Evolutionary conservation across 1,140 invertebrate genomes (phyloP), one percentile per base, ranked within the genome.

Genomic region (Lepeophtheirus salmonis): DNA sequence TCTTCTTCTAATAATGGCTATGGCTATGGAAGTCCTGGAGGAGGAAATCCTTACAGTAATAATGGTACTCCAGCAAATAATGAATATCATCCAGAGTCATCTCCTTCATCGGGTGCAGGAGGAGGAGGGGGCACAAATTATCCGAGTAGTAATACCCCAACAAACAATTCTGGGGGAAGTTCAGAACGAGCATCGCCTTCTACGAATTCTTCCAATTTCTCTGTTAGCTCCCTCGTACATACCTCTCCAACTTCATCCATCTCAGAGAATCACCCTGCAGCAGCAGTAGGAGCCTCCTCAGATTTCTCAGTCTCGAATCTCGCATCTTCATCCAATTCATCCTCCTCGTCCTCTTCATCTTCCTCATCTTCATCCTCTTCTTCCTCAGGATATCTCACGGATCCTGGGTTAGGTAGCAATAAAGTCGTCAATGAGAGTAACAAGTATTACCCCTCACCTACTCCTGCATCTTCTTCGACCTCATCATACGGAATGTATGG

Each of bases 1-100:
- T 50, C 64, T 60, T 62, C 65, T 2, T 50, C 58, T 12, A 56
- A 62, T 50, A 63, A 41, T n/a, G 30, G 30, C 30, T 41, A 41
- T n/a, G 30, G 6, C 30, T 41, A 41, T n/a, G 30, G 30, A 10
- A 41, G 30, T 41, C 30, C 30, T 6, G n/a, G n/a, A n/a, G n/a
- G n/a, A n/a, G n/a, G n/a, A n/a, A n/a, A n/a, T n/a, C n/a, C n/a
- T n/a, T n/a, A n/a, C n/a, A n/a, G n/a, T n/a, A n/a, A n/a, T n/a
- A n/a, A n/a, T n/a, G 30, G 30, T n/a, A 6, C 6, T n/a, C n/a
- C 6, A 6, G 30, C 6, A 41, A n/a, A 6, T n/a, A 41, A 6
- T n/a, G 30, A 41, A n/a, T 41, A 41, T n/a, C 30, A 41, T n/a
- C 30, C 30, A 6, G 30, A 41, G 30, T 41, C 30, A 6, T 41